phyloP scores from a whole-genome alignment of 2,797 vertebrate genomes.

The Melanotaenia maccullochi region DNA sequence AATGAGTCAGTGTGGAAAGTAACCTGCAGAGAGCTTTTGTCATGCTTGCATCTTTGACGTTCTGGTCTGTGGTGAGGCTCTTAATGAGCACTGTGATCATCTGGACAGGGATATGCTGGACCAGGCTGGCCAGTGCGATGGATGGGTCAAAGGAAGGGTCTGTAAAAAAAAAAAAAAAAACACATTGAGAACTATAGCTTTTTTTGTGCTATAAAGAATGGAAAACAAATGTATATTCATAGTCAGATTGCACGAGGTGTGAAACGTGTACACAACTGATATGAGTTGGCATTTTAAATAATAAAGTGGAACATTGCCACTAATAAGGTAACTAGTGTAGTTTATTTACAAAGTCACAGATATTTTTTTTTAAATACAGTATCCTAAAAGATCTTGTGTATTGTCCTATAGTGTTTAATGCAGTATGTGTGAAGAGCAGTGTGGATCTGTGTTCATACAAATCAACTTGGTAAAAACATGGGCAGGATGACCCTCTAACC shows the following conservation, averaged over 20 bases:
- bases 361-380: no score
- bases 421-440: background rate
- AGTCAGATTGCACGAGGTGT: background rate
- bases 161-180: conserved; percentile 58
- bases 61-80: conserved; percentile 97
- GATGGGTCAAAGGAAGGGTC: conserved; percentile 95
- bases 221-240: background rate
- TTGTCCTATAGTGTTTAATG: background rate
- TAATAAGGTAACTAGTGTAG: no score
- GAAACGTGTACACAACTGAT: background rate
- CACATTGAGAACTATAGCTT: background rate
- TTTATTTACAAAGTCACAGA: no score
- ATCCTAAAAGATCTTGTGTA: background rate
- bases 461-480: no score
- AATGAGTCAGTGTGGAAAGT: background rate
- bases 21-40: conserved; percentile 98
- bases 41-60: conserved; percentile 97
- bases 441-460: background rate
- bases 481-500: no score
- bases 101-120: conserved; percentile 97
- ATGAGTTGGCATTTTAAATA: background rate
- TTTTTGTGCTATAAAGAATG: background rate
- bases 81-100: conserved; percentile 98
- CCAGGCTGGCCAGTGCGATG: conserved; percentile 94
- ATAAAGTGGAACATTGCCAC: no score